phyloP scores from a whole-genome alignment of 1,140 invertebrate species.

The Caerostris extrusa region DNA sequence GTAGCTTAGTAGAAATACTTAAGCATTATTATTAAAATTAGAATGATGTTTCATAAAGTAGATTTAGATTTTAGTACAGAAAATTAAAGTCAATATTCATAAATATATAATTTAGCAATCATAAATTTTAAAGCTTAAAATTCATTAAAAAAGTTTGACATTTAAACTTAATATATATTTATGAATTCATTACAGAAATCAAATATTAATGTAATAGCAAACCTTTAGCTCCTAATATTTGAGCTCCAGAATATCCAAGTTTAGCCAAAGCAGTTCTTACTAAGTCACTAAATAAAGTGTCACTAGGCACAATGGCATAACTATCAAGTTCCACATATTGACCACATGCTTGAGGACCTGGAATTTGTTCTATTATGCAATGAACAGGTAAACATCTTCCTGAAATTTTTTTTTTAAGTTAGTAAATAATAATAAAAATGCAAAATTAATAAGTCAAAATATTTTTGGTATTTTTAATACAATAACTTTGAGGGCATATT shows the following conservation, averaged over 20 bases:
- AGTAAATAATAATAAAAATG: too few species aligned
- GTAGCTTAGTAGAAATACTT: too few species aligned
- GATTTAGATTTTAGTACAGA: background rate
- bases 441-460: too few species aligned
- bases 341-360: conserved; percentile 76
- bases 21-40: too few species aligned
- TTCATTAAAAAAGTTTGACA: background rate
- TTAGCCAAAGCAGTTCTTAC: conserved; percentile 89
- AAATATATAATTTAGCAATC: background rate
- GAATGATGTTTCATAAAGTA: too few species aligned
- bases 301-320: conserved; percentile 94
- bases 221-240: conserved; percentile 90
- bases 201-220: background rate
- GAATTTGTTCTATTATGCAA: conserved; percentile 87
- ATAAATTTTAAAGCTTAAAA: background rate
- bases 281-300: conserved; percentile 92
- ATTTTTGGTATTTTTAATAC: too few species aligned
- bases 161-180: background rate
- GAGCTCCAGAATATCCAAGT: conserved; percentile 89
- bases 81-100: background rate
- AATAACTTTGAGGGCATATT: too few species aligned
- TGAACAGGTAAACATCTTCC: conserved; percentile 95
- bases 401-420: conserved; percentile 80
- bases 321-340: conserved; percentile 90
- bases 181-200: background rate